Base-by-base conservation (phyloP, 2,797 vertebrate genomes). In the Smutsia temminckii region DNA sequence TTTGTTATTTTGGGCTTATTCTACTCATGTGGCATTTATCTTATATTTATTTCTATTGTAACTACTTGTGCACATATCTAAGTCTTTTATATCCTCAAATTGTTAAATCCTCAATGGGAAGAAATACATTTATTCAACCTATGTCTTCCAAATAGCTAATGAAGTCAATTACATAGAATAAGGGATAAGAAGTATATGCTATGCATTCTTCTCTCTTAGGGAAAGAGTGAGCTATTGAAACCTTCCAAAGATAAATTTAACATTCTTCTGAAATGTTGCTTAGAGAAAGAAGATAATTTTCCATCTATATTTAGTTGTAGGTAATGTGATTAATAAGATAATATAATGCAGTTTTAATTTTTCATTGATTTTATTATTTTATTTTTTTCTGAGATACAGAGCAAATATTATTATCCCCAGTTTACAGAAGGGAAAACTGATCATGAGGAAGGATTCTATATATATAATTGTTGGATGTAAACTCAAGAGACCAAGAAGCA, bases 201-300 rank as follows among this genome's bases (percentile, higher is more conserved):
- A 18, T 59, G 4, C 25, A 2, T 25, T 88, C 42, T 46, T 83
- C 12, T 77, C 8, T 75, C 8, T 55, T 80, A 40, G n/a, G 32
- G 37, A 80, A 87, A 57, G 16, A 77, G 3, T 61, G 27, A 63
- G 0, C 27, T 85, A n/a, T 53, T 93, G 42, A 25, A 57, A 84
- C 88, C 2, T 49, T 68, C 2, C 17, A 59, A 72, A 8, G 12
- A 40, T 9, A 79, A 77, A 87, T 77, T 91, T 68, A 85, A 40
- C 25, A 16, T 80, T 84, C 18, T 96, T 86, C 46, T 90, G 61
- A 92, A 95, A 59, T 64, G 16, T 77, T 93, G 13, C 21, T 93
- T 74, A 84, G 6, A 64, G 34, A 94, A 83, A 51, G 12, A 87
- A 2, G 66, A 34, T 40, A 80, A 80, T 66, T 64, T 6, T 85